phyloP scores from a whole-genome alignment of 2,888 invertebrate species.

The Ophion ventricosus region DNA sequence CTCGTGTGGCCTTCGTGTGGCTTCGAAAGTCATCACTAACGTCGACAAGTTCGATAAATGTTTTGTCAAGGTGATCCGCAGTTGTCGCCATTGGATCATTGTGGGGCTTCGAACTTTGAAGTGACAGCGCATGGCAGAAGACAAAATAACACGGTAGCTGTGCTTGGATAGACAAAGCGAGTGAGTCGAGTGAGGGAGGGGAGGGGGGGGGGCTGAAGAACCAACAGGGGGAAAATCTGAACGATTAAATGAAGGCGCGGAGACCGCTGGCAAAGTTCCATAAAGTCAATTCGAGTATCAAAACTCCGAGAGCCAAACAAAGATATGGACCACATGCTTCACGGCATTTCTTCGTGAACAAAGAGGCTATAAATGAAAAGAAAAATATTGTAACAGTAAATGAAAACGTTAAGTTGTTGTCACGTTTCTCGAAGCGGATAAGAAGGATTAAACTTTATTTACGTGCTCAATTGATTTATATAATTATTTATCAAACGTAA shows the following conservation, averaged over 20 bases:
- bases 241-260: slow-evolving; percentile 10
- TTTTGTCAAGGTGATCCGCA: slow-evolving; percentile 38
- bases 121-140: slow-evolving; percentile 5
- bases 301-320: slow-evolving; percentile 30
- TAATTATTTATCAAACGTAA: neutral
- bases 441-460: neutral
- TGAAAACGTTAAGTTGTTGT: neutral
- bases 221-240: neutral
- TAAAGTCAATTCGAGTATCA: slow-evolving; percentile 55
- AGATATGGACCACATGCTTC: slow-evolving; percentile 16
- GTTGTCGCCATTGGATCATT: slow-evolving; percentile 43
- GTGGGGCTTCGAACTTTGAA: slow-evolving; percentile 23
- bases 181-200: neutral
- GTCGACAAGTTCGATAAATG: slow-evolving; percentile 46
- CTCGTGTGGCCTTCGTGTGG: slow-evolving; percentile 8
- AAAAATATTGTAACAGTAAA: slow-evolving; percentile 11
- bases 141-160: neutral
- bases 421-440: neutral
- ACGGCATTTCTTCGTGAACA: neutral
- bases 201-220: neutral
- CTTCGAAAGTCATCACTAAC: slow-evolving; percentile 20
- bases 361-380: neutral
- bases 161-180: neutral
- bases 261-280: slow-evolving; percentile 60
- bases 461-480: neutral